Conservation (phyloP, 2,888 invertebrate genomes). For the Xestoiulus laeticollis region DNA sequence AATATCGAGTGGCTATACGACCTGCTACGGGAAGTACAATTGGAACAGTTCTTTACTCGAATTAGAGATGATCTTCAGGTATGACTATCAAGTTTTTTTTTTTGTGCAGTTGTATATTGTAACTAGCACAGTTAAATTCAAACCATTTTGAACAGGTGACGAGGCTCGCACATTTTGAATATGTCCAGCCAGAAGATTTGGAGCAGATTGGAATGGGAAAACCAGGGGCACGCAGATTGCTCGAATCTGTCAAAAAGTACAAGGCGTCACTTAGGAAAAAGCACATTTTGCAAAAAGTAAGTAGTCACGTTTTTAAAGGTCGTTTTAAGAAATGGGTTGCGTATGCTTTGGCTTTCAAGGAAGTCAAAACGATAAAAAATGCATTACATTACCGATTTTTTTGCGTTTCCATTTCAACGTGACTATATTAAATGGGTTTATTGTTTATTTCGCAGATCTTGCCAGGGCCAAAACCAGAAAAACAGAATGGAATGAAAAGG, state of each 20-base stretch:
- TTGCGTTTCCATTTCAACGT: no score
- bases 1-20: slow-evolving; percentile 81
- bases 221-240: slow-evolving; percentile 87
- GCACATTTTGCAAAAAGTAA: slow-evolving; percentile 80
- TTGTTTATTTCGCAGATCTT: slow-evolving; percentile 50
- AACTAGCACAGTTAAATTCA: background rate
- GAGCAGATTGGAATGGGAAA: slow-evolving; percentile 94
- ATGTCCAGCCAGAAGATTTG: slow-evolving; percentile 93
- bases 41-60: slow-evolving; percentile 88
- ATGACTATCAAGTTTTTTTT: slow-evolving; percentile 53
- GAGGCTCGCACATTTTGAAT: slow-evolving; percentile 93
- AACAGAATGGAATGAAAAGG: slow-evolving; percentile 44
- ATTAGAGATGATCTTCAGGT: slow-evolving; percentile 93
- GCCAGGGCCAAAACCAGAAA: slow-evolving; percentile 56
- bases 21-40: slow-evolving; percentile 86
- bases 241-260: slow-evolving; percentile 91
- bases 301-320: slow-evolving; percentile 52
- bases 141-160: slow-evolving; percentile 72
- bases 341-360: background rate
- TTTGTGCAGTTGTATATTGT: background rate
- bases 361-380: background rate
- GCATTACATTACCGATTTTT: no score
- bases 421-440: background rate
- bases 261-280: slow-evolving; percentile 82
- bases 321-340: background rate